These are phyloP conservation scores for Campopleginae sp. DNA, from an alignment of 2,888 invertebrate genomes.

Conservation along the genomic window DNA sequence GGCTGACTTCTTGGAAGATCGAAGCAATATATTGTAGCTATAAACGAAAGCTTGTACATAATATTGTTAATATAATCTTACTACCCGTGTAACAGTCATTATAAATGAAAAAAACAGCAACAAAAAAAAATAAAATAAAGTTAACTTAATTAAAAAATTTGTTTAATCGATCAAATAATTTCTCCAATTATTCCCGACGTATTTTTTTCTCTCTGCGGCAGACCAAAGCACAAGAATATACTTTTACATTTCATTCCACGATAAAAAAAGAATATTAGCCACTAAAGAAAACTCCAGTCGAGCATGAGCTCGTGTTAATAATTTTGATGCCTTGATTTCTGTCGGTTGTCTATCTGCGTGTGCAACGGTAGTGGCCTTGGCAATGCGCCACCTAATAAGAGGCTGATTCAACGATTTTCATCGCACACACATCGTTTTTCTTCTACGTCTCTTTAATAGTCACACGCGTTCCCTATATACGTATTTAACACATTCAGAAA, in stretches of 20 bases:
- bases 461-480: not conserved
- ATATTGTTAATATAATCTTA: conserved; percentile 82
- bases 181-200: not conserved
- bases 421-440: conserved; percentile 48
- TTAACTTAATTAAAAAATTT: conserved; percentile 79
- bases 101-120: conserved; percentile 74
- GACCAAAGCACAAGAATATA: not conserved
- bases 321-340: conserved; percentile 45
- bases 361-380: conserved; percentile 63
- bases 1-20: conserved; percentile 75
- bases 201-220: not conserved
- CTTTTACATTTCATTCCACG: not conserved
- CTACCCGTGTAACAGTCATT: conserved; percentile 80
- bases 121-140: conserved; percentile 71
- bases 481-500: conserved; percentile 37
- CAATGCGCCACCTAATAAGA: conserved; percentile 67
- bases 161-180: conserved; percentile 37
- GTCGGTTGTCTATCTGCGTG: conserved; percentile 35
- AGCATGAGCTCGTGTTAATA: conserved; percentile 27
- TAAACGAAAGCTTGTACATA: conserved; percentile 79
- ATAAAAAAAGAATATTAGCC: not conserved
- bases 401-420: conserved; percentile 68
- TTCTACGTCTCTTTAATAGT: conserved; percentile 57
- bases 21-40: conserved; percentile 74
- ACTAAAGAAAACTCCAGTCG: not conserved